A percentile compares a stretch with the other conserved stretches of the same genome.
These are phyloP conservation scores for Bombus confusus DNA, from an alignment of 1,140 invertebrate genomes.

Conservation along the genomic window DNA sequence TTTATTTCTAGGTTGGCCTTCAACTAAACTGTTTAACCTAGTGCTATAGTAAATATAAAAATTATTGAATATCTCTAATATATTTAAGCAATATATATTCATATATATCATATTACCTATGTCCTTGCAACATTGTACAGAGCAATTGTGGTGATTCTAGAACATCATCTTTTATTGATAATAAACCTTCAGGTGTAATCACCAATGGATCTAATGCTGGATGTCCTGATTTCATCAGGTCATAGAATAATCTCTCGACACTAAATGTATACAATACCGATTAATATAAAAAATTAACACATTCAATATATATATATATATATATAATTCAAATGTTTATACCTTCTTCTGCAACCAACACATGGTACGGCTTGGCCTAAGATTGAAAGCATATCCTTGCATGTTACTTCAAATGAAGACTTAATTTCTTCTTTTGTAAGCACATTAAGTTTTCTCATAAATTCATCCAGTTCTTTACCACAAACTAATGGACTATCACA, in stretches of 20 bases:
- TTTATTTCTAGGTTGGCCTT: slow-evolving; percentile 92
- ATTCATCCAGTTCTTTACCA: slow-evolving; percentile 92
- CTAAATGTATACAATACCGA: slow-evolving; percentile 82
- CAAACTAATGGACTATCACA: slow-evolving; percentile 89
- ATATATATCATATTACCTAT: slow-evolving; percentile 87
- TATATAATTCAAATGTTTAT: slow-evolving; percentile 46
- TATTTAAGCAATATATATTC: not conserved
- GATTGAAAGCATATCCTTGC: slow-evolving; percentile 90
- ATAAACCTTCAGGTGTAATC: slow-evolving; percentile 86
- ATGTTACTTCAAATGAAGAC: slow-evolving; percentile 91
- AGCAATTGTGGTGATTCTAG: slow-evolving; percentile 89
- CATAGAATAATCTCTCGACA: slow-evolving; percentile 92
- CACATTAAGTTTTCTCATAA: slow-evolving; percentile 90
- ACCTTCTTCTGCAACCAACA: slow-evolving; percentile 95
- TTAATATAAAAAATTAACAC: not conserved
- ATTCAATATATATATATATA: not conserved
- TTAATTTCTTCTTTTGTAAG: slow-evolving; percentile 91
- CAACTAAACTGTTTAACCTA: slow-evolving; percentile 89
- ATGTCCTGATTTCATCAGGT: slow-evolving; percentile 90
- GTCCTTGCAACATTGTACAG: slow-evolving; percentile 92
- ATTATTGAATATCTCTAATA: not conserved
- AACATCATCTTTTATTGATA: slow-evolving; percentile 90
- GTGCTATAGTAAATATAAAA: slow-evolving; percentile 82
- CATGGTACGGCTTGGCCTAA: slow-evolving; percentile 95
- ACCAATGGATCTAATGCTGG: slow-evolving; percentile 92